Conservation (phyloP, 2,797 vertebrate genomes). For the Zenarchopterus dispar region DNA sequence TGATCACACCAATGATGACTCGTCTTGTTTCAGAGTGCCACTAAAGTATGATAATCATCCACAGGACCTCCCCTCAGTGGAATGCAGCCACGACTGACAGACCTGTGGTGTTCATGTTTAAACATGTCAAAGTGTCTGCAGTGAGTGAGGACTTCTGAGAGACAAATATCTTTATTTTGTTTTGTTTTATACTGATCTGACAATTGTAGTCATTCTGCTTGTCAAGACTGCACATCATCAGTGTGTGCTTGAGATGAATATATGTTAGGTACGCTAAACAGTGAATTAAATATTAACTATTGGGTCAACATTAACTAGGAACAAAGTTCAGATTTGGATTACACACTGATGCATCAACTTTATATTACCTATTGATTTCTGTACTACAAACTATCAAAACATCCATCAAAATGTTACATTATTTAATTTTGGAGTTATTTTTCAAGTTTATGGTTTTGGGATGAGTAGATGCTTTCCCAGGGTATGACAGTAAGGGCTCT, state of each 20-base stretch:
- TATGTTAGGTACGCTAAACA: too few relatives aligned
- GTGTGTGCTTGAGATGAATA: too few relatives aligned
- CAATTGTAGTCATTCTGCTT: too few relatives aligned
- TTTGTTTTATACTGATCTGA: background rate
- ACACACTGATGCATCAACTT: too few relatives aligned
- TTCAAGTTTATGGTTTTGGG: background rate
- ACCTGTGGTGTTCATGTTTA: background rate
- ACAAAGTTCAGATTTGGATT: too few relatives aligned
- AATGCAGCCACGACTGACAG: background rate
- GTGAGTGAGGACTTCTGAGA: background rate
- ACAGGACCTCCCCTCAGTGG: constrained; percentile 9
- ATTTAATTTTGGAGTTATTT: background rate
- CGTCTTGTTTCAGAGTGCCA: too few relatives aligned
- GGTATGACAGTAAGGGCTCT: too few relatives aligned
- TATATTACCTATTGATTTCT: too few relatives aligned
- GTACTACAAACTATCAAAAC: background rate
- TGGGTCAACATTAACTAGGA: too few relatives aligned
- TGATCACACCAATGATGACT: background rate
- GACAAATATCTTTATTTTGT: background rate
- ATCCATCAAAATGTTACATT: too few relatives aligned
- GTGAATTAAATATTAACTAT: too few relatives aligned
- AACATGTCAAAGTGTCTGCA: background rate
- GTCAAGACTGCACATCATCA: too few relatives aligned
- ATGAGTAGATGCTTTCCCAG: background rate
- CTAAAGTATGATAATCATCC: background rate